phyloP scores from a whole-genome alignment of 2,888 invertebrate species.

The Reticulitermes lucifugus region DNA sequence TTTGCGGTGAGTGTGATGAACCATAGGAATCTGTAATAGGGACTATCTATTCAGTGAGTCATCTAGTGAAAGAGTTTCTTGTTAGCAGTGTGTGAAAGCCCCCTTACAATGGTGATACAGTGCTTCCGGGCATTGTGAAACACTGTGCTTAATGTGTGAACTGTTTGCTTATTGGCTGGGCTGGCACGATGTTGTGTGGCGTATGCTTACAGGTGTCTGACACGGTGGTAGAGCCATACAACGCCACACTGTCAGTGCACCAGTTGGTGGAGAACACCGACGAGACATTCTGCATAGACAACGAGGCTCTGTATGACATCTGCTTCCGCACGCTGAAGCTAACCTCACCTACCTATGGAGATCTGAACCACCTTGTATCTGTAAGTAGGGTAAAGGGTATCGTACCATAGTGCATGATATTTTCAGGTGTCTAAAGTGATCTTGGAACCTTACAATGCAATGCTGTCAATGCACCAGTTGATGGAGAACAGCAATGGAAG shows the following conservation, averaged over 20 bases:
- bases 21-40: too few species aligned
- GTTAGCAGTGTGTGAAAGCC: too few species aligned
- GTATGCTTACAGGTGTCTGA: slow-evolving; percentile 74
- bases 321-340: slow-evolving; percentile 67
- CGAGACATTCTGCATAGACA: slow-evolving; percentile 67
- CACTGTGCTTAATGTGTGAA: background rate
- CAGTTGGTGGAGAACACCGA: slow-evolving; percentile 68
- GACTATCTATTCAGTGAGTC: too few species aligned
- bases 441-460: slow-evolving; percentile 11
- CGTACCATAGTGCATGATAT: slow-evolving; percentile 69
- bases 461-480: slow-evolving; percentile 18
- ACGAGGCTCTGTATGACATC: slow-evolving; percentile 68
- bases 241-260: slow-evolving; percentile 67
- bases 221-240: slow-evolving; percentile 68
- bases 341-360: slow-evolving; percentile 69
- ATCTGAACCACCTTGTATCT: slow-evolving; percentile 70
- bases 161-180: background rate
- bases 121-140: background rate
- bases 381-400: slow-evolving; percentile 57
- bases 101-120: background rate
- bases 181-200: background rate
- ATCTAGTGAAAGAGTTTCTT: too few species aligned
- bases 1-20: too few species aligned
- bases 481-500: slow-evolving; percentile 11
- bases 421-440: slow-evolving; percentile 56